These are phyloP conservation scores for Pygoscelis adeliae DNA, from an alignment of 2,113 vertebrate species.

Conservation along the genomic window DNA sequence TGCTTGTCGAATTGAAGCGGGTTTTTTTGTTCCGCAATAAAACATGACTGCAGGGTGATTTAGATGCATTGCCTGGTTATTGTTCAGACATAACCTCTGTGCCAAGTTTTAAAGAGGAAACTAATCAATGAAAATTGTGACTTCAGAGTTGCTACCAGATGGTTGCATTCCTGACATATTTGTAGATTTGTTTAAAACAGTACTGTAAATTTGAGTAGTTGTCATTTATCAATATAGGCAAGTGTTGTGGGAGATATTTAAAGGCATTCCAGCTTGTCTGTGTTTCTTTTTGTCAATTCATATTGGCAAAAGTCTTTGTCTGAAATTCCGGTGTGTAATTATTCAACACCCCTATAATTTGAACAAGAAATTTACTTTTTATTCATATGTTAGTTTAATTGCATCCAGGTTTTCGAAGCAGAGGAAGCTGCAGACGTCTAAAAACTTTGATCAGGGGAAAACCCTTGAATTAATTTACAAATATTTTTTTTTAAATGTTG, in stretches of 20 bases:
- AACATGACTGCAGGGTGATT: not conserved
- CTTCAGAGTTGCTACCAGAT: not conserved
- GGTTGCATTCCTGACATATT: not conserved
- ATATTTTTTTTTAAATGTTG: not conserved
- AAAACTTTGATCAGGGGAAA: not conserved
- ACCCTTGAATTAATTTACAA: not conserved
- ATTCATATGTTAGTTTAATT: not conserved
- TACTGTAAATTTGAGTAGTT: not conserved
- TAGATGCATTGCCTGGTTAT: not conserved
- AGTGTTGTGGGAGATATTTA: not conserved
- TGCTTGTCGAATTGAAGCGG: not conserved
- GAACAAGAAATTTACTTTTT: not conserved
- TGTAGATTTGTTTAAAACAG: not conserved
- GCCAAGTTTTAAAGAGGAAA: not conserved
- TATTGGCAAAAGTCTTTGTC: not conserved
- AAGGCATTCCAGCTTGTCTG: not conserved
- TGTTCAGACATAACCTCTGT: not conserved
- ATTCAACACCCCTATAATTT: not conserved
- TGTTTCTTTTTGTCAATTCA: not conserved
- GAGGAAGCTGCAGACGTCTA: not conserved
- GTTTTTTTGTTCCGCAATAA: not conserved
- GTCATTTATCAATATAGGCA: not conserved
- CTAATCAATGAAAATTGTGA: not conserved
- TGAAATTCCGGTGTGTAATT: not conserved
- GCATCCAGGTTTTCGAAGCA: not conserved